Conservation (phyloP, 2,888 invertebrate genomes). For the Pteria penguin region DNA sequence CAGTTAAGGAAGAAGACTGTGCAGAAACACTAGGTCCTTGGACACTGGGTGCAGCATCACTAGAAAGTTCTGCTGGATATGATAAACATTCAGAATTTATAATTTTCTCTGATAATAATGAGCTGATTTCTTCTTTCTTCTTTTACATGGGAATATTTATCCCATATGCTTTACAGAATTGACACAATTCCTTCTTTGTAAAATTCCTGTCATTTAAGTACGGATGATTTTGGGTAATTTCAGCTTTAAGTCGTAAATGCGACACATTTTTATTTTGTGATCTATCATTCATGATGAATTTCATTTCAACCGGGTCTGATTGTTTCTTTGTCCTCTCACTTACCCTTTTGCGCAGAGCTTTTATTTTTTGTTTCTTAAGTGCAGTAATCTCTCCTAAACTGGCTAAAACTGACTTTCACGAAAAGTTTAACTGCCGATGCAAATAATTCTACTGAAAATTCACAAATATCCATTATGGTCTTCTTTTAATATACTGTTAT, state of each 20-base stretch:
- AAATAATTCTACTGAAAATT: background rate
- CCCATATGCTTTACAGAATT: slow-evolving; percentile 3
- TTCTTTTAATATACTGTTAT: too few species aligned
- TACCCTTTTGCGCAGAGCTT: background rate
- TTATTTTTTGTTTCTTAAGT: background rate
- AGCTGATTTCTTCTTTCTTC: slow-evolving; percentile 3
- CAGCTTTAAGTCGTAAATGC: slow-evolving; percentile 21
- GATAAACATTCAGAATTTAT: slow-evolving; percentile 6
- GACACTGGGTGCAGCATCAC: too few species aligned
- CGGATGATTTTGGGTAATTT: background rate
- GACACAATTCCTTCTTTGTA: slow-evolving; percentile 19
- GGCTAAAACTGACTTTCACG: background rate
- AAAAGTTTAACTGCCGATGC: background rate
- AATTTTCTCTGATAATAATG: background rate
- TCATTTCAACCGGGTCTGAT: background rate
- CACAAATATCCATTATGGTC: background rate
- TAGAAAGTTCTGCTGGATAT: too few species aligned
- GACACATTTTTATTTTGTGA: background rate
- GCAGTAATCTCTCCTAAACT: slow-evolving; percentile 1
- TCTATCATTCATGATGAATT: slow-evolving; percentile 1
- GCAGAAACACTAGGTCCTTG: too few species aligned
- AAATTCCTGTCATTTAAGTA: background rate
- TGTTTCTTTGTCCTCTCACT: background rate
- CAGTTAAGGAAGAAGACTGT: too few species aligned
- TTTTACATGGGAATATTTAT: background rate